Evolutionary conservation across 2,113 vertebrate genomes (phyloP).

Genomic region (Solea solea): DNA sequence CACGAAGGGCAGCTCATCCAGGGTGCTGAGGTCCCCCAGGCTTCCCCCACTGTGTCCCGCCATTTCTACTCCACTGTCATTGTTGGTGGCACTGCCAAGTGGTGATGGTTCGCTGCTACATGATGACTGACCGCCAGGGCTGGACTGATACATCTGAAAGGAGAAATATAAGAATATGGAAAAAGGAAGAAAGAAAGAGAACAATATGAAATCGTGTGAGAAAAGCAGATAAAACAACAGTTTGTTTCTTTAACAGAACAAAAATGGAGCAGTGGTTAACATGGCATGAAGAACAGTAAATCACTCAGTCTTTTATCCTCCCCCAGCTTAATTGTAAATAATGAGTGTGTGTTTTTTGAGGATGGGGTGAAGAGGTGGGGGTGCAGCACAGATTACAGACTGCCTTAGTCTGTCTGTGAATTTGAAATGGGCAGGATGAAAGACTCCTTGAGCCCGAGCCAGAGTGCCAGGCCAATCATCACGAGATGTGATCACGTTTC

Average conservation of each 20-base stretch:
- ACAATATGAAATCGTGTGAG: neutral
- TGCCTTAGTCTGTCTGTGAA: slow-evolving; percentile 70
- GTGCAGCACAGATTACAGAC: slow-evolving; percentile 63
- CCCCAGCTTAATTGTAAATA: slow-evolving; percentile 71
- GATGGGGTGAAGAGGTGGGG: slow-evolving; percentile 45
- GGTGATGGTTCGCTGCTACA: slow-evolving; percentile 96
- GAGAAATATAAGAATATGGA: neutral
- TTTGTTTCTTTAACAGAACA: slow-evolving; percentile 34
- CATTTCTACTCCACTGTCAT: slow-evolving; percentile 92
- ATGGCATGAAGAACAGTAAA: slow-evolving; percentile 34
- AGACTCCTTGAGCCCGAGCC: slow-evolving; percentile 38
- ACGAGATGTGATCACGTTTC: slow-evolving; percentile 23
- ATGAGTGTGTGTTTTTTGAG: slow-evolving; percentile 61
- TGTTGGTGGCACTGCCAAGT: slow-evolving; percentile 89
- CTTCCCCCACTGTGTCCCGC: slow-evolving; percentile 76
- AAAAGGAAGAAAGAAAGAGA: neutral
- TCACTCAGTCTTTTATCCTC: slow-evolving; percentile 54
- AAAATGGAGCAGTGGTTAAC: slow-evolving; percentile 47
- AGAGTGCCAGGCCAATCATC: slow-evolving; percentile 38
- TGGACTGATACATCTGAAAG: slow-evolving; percentile 96
- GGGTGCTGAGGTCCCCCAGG: slow-evolving; percentile 85
- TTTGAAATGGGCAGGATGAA: slow-evolving; percentile 67
- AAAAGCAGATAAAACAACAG: neutral
- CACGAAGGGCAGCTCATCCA: slow-evolving; percentile 89
- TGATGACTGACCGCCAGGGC: slow-evolving; percentile 98